phyloP scores from a whole-genome alignment of 2,113 vertebrate species.

The Columba janthina region DNA sequence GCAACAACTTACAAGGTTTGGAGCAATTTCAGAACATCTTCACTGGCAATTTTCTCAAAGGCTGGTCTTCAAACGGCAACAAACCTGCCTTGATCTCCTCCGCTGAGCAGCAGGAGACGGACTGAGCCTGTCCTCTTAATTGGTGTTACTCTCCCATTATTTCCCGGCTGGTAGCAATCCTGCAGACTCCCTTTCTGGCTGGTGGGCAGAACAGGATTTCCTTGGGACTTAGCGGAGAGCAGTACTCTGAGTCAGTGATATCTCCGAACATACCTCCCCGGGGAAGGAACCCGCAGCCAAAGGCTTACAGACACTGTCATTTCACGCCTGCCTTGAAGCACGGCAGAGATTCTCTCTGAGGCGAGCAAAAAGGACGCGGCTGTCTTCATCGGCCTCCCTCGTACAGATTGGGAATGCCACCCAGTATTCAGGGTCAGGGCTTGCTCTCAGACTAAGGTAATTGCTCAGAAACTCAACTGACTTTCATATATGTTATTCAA shows the following conservation, averaged over 20 bases:
- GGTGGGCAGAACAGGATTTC: conserved; percentile 49
- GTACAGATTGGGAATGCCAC: background rate
- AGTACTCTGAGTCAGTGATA: background rate
- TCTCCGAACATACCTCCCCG: background rate
- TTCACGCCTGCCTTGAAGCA: background rate
- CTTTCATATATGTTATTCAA: background rate
- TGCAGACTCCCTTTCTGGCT: conserved; percentile 30
- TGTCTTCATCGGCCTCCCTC: background rate
- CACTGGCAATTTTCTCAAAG: conserved; percentile 65
- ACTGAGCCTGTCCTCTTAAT: conserved; percentile 19
- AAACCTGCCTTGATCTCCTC: conserved; percentile 53
- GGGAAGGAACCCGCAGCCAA: background rate
- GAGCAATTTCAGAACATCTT: conserved; percentile 50
- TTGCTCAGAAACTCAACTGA: background rate
- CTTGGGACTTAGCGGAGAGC: conserved; percentile 39
- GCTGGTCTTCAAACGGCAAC: conserved; percentile 60
- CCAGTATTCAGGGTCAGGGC: background rate
- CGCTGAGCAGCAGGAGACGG: background rate
- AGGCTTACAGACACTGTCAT: background rate
- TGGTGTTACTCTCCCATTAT: conserved; percentile 30
- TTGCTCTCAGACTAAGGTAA: background rate
- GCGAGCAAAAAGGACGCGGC: background rate
- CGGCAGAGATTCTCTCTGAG: background rate
- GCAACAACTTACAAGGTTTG: conserved; percentile 23
- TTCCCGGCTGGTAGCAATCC: conserved; percentile 31